Percentiles rank a stretch among this genome's conserved stretches.
These are phyloP conservation scores for Takifugu flavidus DNA, from an alignment of 2,113 vertebrate genomes.

Conservation along the genomic window DNA sequence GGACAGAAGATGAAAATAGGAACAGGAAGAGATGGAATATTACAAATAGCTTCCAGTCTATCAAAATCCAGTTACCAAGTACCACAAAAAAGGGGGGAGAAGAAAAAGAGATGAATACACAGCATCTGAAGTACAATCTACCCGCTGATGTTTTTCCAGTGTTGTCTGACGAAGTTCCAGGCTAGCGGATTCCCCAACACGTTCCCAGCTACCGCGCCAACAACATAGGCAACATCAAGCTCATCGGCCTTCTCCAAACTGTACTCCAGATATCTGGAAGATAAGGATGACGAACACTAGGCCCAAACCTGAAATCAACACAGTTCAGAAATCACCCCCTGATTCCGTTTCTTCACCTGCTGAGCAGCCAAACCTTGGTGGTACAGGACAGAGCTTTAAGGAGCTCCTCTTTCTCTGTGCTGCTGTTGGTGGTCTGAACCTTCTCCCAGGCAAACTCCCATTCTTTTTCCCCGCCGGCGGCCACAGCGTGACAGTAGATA, in stretches of 20 bases:
- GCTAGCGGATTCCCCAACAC: conserved; percentile 80
- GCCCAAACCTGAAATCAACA: neutral
- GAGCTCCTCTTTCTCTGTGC: conserved; percentile 81
- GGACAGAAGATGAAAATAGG: neutral
- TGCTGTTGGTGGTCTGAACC: conserved; percentile 58
- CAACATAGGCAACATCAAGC: conserved; percentile 78
- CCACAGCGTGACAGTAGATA: conserved; percentile 86
- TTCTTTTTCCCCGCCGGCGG: conserved; percentile 69
- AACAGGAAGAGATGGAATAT: neutral
- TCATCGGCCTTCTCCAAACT: conserved; percentile 79
- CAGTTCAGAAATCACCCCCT: neutral
- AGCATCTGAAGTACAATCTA: conserved; percentile 62
- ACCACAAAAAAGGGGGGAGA: neutral
- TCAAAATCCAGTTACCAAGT: neutral
- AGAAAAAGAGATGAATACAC: neutral
- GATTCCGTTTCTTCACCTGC: conserved; percentile 71
- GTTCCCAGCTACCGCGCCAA: conserved; percentile 78
- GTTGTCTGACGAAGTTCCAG: conserved; percentile 86
- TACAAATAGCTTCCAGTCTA: no score
- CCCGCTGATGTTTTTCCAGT: conserved; percentile 81
- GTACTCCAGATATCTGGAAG: conserved; percentile 84
- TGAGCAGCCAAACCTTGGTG: conserved; percentile 82
- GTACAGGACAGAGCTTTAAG: conserved; percentile 82
- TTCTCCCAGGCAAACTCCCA: conserved; percentile 85
- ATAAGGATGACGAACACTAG: conserved; percentile 20